Evolutionary conservation across 2,888 invertebrate genomes (phyloP), one percentile per base, ranked within the genome.

Genomic region (Apamea crenata): DNA sequence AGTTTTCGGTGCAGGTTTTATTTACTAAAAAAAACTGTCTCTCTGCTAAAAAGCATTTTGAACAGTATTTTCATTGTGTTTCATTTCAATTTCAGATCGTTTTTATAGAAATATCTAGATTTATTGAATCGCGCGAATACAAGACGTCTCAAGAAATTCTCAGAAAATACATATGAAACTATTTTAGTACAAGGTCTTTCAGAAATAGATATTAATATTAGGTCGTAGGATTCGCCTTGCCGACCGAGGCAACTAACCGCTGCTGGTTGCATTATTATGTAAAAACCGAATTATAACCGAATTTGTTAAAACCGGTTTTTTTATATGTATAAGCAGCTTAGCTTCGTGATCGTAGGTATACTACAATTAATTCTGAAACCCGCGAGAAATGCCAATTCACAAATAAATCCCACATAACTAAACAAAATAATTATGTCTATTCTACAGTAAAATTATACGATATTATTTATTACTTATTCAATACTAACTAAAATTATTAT

Each of bases 401-500:
- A 12, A 44, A n/a, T 68, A 29, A 29, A 25, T 29, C 5, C 21
- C 8, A 50, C 16, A 36, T 1, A 50, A 5, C 7, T 10, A 56
- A 74, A 68, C 8, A 8, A 14, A 59, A 61, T 16, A 16, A 67
- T 40, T n/a, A 16, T n/a, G 4, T 14, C 25, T 63, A 50, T 29
- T 56, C 8, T 21, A 77, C 18, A 29, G 5, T 44, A 10, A 61
- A 66, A 61, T 59, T 25, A 68, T 68, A 63, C 25, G 2, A 61
- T 21, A n/a, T 21, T 10, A 56, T 56, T 10, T 25, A n/a, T 21
- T 10, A 56, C 10, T 10, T 56, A 78, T 68, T 63, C 10, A 1
- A 61, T 21, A n/a, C 21, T 10, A 56, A 72, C 67, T 61, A 78
- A 44, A 71, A 32, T 71, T 40, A 61, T 16, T 25, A 74, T 32